These are phyloP conservation scores for Stenodema calcarata DNA, from an alignment of 2,888 invertebrate species.

Conservation along the genomic window DNA sequence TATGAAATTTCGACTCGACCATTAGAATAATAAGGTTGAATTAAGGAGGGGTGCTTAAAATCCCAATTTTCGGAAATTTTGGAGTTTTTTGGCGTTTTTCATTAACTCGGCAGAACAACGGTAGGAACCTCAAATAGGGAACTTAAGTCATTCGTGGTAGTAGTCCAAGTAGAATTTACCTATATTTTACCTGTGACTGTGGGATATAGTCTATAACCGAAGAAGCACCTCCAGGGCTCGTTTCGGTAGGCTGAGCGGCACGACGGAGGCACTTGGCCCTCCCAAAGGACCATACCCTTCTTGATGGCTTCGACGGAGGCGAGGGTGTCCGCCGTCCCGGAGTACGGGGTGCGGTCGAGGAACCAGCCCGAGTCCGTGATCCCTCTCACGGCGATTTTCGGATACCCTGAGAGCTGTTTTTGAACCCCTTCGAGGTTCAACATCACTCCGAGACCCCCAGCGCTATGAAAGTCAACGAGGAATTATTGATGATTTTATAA, in stretches of 20 bases:
- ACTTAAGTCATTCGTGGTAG: neutral
- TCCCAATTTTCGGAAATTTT: too few relatives aligned
- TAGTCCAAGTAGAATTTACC: slow-evolving; percentile 20
- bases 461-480: slow-evolving; percentile 67
- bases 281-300: slow-evolving; percentile 79
- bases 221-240: slow-evolving; percentile 91
- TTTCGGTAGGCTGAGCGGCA: slow-evolving; percentile 73
- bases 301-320: slow-evolving; percentile 72
- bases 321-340: slow-evolving; percentile 65
- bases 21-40: too few relatives aligned
- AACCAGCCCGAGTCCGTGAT: slow-evolving; percentile 96
- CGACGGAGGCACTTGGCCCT: slow-evolving; percentile 78
- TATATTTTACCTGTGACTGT: slow-evolving; percentile 72
- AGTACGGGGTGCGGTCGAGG: slow-evolving; percentile 81
- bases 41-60: too few relatives aligned
- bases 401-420: slow-evolving; percentile 70
- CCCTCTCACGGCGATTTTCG: slow-evolving; percentile 76
- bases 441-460: slow-evolving; percentile 93
- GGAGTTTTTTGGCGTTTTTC: too few relatives aligned
- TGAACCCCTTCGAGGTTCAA: slow-evolving; percentile 85
- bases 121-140: too few relatives aligned
- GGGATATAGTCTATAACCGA: slow-evolving; percentile 87
- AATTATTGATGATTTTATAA: too few relatives aligned
- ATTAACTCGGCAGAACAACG: neutral
- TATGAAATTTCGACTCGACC: too few relatives aligned